Evolutionary conservation across 2,797 vertebrate genomes (phyloP).

Genomic region (Characodon lateralis): DNA sequence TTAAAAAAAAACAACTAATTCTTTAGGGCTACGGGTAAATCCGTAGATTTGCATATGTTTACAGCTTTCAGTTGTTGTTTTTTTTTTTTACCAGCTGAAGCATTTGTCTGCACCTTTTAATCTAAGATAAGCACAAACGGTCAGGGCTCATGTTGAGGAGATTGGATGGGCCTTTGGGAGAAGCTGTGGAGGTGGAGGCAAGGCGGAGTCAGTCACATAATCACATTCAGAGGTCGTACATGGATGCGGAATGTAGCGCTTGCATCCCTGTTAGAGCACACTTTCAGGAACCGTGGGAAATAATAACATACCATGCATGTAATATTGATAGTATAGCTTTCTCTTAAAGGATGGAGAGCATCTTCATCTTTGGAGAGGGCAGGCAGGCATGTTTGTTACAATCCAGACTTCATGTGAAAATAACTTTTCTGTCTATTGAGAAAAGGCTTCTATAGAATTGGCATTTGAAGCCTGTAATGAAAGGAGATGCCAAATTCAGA

Average conservation of each 20-base stretch:
- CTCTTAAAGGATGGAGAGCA: not conserved
- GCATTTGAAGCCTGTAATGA: slow-evolving; percentile 30
- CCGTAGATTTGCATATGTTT: not conserved
- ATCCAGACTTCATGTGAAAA: slow-evolving; percentile 6
- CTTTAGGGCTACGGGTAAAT: not conserved
- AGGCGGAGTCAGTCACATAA: slow-evolving; percentile 20
- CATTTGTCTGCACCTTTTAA: not conserved
- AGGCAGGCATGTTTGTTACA: not conserved
- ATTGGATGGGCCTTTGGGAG: slow-evolving; percentile 10
- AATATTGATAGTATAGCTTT: not conserved
- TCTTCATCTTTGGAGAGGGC: not conserved
- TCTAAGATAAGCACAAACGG: slow-evolving; percentile 6
- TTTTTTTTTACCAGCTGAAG: not conserved
- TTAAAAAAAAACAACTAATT: not conserved
- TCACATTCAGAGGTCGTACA: slow-evolving; percentile 2
- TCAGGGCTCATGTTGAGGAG: slow-evolving; percentile 1
- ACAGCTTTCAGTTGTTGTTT: no score
- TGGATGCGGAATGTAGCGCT: slow-evolving; percentile 17
- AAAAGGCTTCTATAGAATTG: not conserved
- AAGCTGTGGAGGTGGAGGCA: slow-evolving; percentile 8
- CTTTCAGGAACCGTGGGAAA: not conserved
- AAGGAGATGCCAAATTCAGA: slow-evolving; percentile 23
- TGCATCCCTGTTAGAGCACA: slow-evolving; percentile 9
- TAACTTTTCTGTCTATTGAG: not conserved
- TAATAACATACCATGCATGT: not conserved